Base-by-base conservation (phyloP, 2,888 invertebrate species). In the Acronicta alni region DNA sequence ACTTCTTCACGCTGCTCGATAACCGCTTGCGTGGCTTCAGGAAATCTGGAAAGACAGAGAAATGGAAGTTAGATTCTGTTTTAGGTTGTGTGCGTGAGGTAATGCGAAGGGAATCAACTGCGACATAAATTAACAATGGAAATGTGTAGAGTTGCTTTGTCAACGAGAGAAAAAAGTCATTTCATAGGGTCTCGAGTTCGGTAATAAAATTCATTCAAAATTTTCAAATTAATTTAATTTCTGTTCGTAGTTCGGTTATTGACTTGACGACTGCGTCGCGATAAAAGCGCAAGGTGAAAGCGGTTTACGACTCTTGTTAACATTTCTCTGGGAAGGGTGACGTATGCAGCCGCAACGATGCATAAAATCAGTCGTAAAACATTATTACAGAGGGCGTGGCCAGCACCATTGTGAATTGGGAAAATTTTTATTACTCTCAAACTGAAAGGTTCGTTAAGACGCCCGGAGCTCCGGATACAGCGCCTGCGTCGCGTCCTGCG, bases 21-120 rank as follows among this genome's bases (percentile, higher is more conserved):
- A 94, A 85, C 86, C 95, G 95, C 86, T 96, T 96, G 87, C 96
- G 95, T 59, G 95, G 95, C 85, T 95, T 95, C 95, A 96, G 93
- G 91, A 94, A 96, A 94, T 96, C 96, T 96, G 96, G 35, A 96
- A 94, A 86, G 61, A 83, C 51, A 73, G 73, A 81, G 71, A 72
- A 70, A 57, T 32, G 23, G 4, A 63, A 55, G 43, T 72, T 62
- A 72, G 71, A 49, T 42, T 42, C 54, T 26, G 52, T 42, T 55
- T 42, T 10, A 32, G 18, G 18, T 55, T 3, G 35, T 15, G 35
- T 17, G 30, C 20, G 12, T 44, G 41, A 42, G 30, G 20, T 7
- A 51, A 58, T 47, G 41, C 37, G 38, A 41, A 26, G 16, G 32
- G 6, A 23, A 9, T 6, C 4, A 35, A 35, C 35, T 30, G 12